Evolutionary conservation across 2,113 vertebrate genomes (phyloP), one percentile per base, ranked within the genome.

Genomic region (Coregonus clupeaformis): DNA sequence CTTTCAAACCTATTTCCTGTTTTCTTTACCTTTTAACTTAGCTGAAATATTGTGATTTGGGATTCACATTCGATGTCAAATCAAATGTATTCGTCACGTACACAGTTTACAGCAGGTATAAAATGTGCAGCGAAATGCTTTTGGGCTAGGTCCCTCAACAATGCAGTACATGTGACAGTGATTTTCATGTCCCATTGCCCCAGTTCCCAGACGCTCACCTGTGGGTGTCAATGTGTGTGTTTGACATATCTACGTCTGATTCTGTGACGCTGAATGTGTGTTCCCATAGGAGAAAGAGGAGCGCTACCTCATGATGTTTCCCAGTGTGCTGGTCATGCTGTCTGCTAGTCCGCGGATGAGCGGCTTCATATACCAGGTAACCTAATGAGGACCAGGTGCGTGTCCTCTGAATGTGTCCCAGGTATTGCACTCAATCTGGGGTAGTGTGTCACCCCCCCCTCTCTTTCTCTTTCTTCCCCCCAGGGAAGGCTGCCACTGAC

Each of bases 341-440:
- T 98, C 97, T 27, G 95, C 96, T 77, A 99, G 97, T 88, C 95
- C 97, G 71, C 94, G 97, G 67, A 99, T 99, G 97, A 99, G 97
- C 82, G 97, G 97, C 78, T 99, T 99, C 77, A 96, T 99, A 82
- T 99, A 97, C 90, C 97, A 99, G 95, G 98, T 96, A 89, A 91
- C 73, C 1, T 1, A 42, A 3, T 11, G 67, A 0, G 29, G 42
- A 13, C 52, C 45, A 55, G 52, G 13, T 9, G 45, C 13, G 6
- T 47, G 45, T 3, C 13, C 45, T 1, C 52, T 55, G 13, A 13
- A 3, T 60, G 6, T 22, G 6, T 60, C 20, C n/a, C 2, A 7
- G n/a, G 1, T 24, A 14, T 60, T 22, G 36, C 36, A 16, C 20
- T 22, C 18, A 16, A 7, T 60, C 57, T 55, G 14, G 13, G 14